Evolutionary conservation across 2,888 invertebrate genomes (phyloP).

Genomic region (Acanthosoma haemorrhoidale): DNA sequence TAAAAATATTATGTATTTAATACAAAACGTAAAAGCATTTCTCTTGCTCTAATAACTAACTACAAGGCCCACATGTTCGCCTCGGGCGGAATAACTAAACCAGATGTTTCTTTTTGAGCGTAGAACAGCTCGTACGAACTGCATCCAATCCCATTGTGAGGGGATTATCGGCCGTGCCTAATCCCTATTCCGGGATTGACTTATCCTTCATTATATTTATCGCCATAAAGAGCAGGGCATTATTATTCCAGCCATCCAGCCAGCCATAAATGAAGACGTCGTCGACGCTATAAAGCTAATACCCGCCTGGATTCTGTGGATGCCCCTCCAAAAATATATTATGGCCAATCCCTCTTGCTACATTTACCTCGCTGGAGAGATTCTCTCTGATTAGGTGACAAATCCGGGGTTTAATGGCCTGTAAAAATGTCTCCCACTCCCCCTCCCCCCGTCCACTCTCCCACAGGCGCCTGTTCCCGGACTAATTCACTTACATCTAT

Average conservation of each 20-base stretch:
- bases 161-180: neutral
- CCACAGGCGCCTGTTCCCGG: too few species aligned
- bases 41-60: too few species aligned
- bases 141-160: neutral
- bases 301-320: neutral
- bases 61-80: too few species aligned
- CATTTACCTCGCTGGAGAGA: neutral
- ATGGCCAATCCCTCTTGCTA: neutral
- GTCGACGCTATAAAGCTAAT: neutral
- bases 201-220: too few species aligned
- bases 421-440: neutral
- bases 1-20: too few species aligned
- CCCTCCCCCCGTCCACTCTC: neutral
- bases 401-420: neutral
- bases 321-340: neutral
- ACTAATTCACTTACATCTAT: too few species aligned
- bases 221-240: neutral
- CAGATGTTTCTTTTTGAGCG: neutral
- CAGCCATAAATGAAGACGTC: constrained; percentile 10
- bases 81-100: too few species aligned
- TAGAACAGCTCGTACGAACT: neutral
- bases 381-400: constrained; percentile 11
- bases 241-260: too few species aligned
- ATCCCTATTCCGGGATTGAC: neutral
- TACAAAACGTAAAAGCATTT: too few species aligned